Percentiles rank a stretch among this genome's conserved stretches.
Evolutionary conservation across 1,140 invertebrate genomes (phyloP).

Genomic region (Atta colombica): DNA sequence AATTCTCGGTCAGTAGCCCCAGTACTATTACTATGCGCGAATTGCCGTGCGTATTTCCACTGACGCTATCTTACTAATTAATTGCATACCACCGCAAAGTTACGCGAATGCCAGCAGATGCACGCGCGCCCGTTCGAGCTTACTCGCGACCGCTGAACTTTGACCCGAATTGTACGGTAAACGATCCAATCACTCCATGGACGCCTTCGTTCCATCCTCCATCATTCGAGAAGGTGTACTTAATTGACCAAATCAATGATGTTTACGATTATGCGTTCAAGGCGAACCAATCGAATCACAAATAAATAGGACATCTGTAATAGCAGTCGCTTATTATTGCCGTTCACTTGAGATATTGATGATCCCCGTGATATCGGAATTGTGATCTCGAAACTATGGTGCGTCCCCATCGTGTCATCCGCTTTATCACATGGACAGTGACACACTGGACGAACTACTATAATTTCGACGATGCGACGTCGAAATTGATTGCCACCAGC

Average conservation of each 20-base stretch:
- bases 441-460: background rate
- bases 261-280: background rate
- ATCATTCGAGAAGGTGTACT: constrained; percentile 2
- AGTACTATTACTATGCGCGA: background rate
- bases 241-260: constrained; percentile 13
- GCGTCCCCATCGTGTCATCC: background rate
- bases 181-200: constrained; percentile 29
- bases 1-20: constrained; percentile 21
- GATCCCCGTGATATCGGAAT: background rate
- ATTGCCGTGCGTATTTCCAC: constrained; percentile 20
- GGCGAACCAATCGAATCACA: constrained; percentile 2
- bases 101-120: background rate
- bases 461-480: constrained; percentile 29
- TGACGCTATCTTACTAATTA: constrained; percentile 40
- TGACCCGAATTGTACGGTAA: constrained; percentile 63
- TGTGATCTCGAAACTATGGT: no score
- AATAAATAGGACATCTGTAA: background rate
- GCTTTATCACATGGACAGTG: background rate
- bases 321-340: background rate
- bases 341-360: background rate
- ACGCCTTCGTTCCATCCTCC: background rate
- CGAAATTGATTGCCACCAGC: constrained; percentile 2
- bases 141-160: constrained; percentile 51
- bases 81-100: constrained; percentile 29
- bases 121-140: background rate